phyloP scores from a whole-genome alignment of 2,888 invertebrate genomes.

The Trissonchulus latispiculum region DNA sequence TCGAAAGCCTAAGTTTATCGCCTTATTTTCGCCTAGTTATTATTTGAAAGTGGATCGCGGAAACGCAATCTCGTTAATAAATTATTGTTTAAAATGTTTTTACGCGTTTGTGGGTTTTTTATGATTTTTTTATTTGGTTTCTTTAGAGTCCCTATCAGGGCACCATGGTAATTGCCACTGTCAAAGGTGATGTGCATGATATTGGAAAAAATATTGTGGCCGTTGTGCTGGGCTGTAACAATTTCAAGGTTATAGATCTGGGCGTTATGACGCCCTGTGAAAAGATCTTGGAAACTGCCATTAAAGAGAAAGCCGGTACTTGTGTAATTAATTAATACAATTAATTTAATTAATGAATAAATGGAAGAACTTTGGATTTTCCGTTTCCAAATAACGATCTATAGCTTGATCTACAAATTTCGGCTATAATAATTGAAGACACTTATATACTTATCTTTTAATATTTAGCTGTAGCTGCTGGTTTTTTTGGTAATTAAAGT shows the following conservation, averaged over 20 bases:
- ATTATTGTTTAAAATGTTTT: too few species aligned
- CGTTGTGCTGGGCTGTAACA: conserved; percentile 55
- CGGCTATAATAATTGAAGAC: too few species aligned
- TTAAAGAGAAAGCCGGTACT: conserved; percentile 49
- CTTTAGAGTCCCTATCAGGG: conserved; percentile 45
- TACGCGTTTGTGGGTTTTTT: too few species aligned
- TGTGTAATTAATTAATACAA: conserved; percentile 50
- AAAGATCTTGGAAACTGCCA: conserved; percentile 52
- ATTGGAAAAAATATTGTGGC: conserved; percentile 56
- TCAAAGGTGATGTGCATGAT: conserved; percentile 56
- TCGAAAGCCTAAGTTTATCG: too few species aligned
- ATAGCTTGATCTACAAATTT: too few species aligned
- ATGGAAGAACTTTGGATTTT: conserved; percentile 57
- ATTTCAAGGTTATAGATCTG: conserved; percentile 52
- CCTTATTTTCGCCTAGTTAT: too few species aligned
- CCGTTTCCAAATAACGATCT: too few species aligned
- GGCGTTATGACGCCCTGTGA: conserved; percentile 56
- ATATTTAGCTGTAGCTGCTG: too few species aligned
- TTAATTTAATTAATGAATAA: conserved; percentile 56
- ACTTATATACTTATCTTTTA: too few species aligned
- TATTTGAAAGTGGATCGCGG: too few species aligned
- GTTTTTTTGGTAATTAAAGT: too few species aligned
- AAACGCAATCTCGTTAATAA: too few species aligned
- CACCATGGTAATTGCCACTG: conserved; percentile 53
- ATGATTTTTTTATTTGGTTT: not conserved